Percentiles rank a stretch among this genome's conserved stretches.
These are phyloP conservation scores for Coecobrya sp. DNA, from an alignment of 2,888 invertebrate species.

Conservation along the genomic window DNA sequence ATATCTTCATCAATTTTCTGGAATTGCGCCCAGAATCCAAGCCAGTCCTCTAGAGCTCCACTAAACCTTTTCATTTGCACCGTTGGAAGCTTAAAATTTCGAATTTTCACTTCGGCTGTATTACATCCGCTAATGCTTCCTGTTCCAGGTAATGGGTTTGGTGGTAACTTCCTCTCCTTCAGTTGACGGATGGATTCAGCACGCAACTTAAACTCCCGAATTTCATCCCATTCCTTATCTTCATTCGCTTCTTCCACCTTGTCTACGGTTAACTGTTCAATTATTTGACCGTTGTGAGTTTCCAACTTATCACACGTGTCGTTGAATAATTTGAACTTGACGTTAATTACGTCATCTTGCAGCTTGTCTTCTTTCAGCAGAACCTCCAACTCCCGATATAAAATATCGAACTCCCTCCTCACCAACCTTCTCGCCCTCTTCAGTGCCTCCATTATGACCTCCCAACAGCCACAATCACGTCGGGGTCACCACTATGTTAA, in stretches of 20 bases:
- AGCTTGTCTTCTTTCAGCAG: background rate
- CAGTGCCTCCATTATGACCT: background rate
- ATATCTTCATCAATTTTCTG: constrained; percentile 85
- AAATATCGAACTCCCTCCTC: background rate
- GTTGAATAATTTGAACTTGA: background rate
- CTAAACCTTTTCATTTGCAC: constrained; percentile 85
- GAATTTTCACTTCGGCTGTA: background rate
- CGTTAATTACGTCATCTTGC: background rate
- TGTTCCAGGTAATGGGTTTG: background rate
- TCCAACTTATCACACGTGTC: background rate
- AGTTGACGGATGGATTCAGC: background rate
- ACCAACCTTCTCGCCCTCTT: background rate
- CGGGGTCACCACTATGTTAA: constrained; percentile 28
- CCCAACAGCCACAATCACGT: background rate
- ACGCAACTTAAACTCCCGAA: background rate
- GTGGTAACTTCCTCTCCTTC: background rate
- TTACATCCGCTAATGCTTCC: background rate
- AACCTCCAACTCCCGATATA: background rate
- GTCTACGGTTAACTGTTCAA: background rate
- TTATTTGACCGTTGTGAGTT: background rate
- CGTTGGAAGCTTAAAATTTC: constrained; percentile 81
- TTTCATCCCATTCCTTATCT: constrained; percentile 3
- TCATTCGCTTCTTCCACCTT: background rate
- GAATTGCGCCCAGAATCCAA: constrained; percentile 86
- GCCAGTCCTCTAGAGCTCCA: constrained; percentile 85